These are phyloP conservation scores for Pungitius pungitius DNA, from an alignment of 2,113 vertebrate genomes.

Conservation along the genomic window DNA sequence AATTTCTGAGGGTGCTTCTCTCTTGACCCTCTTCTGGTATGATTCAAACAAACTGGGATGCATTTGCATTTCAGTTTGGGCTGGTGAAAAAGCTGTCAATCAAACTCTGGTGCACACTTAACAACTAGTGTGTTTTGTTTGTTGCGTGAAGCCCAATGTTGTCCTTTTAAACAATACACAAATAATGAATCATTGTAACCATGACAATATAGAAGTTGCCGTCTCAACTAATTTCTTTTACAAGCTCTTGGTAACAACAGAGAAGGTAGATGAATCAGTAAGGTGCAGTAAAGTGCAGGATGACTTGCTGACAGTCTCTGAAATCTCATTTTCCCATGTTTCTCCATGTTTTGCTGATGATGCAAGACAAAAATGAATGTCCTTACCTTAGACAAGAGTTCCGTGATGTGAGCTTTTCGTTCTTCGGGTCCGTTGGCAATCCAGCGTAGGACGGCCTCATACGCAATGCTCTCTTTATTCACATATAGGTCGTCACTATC, in stretches of 20 bases:
- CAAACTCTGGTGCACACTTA: background rate
- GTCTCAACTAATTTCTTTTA: no score
- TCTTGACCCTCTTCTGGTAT: background rate
- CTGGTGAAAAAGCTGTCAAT: background rate
- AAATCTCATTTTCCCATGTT: background rate
- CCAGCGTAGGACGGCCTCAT: slow-evolving; percentile 45
- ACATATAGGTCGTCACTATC: slow-evolving; percentile 61
- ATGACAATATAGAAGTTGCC: no score
- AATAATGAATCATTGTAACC: no score
- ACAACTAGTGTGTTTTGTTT: background rate
- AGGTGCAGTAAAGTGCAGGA: no score
- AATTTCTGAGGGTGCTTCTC: background rate
- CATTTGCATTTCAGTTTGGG: background rate
- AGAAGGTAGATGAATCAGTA: background rate
- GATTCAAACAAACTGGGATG: background rate
- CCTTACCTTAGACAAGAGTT: background rate
- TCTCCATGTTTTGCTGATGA: background rate
- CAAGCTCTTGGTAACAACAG: no score
- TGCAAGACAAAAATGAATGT: background rate
- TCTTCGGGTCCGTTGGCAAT: background rate
- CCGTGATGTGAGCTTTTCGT: background rate
- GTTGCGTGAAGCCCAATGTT: no score
- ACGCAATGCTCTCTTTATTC: slow-evolving; percentile 27
- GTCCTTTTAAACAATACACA: no score
- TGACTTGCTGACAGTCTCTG: background rate